These are phyloP conservation scores for Calephelis nemesis DNA, from an alignment of 1,140 invertebrate genomes.

Conservation along the genomic window DNA sequence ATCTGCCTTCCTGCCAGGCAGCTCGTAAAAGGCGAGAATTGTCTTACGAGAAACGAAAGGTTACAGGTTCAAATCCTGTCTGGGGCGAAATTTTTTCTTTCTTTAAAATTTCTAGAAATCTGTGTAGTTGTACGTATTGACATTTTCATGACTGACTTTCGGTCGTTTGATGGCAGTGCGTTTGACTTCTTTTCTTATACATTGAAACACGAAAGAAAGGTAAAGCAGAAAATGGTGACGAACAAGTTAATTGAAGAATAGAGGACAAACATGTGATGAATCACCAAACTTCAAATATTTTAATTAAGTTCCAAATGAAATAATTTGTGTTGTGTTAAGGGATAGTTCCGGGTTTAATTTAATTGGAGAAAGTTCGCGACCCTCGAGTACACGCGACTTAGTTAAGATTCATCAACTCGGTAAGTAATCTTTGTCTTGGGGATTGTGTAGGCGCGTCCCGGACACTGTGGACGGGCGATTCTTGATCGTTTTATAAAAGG, in stretches of 20 bases:
- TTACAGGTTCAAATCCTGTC: too few species aligned
- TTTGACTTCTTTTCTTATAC: too few species aligned
- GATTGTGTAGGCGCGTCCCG: constrained; percentile 17
- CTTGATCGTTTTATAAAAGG: too few species aligned
- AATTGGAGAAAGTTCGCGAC: constrained; percentile 31
- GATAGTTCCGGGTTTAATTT: constrained; percentile 30
- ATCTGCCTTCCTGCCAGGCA: too few species aligned
- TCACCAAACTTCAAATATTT: not conserved
- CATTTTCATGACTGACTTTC: too few species aligned
- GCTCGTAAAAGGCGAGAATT: too few species aligned
- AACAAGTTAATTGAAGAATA: not conserved
- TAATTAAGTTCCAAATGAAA: constrained; percentile 12
- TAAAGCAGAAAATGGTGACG: not conserved
- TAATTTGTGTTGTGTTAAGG: constrained; percentile 10
- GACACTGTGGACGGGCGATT: not conserved
- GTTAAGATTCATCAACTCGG: constrained; percentile 39
- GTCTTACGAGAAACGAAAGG: too few species aligned
- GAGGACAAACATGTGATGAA: not conserved
- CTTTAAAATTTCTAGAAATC: too few species aligned
- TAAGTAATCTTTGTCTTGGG: constrained; percentile 32
- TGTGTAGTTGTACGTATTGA: too few species aligned
- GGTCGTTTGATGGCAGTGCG: too few species aligned
- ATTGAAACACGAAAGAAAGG: too few species aligned
- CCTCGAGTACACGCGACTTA: constrained; percentile 25
- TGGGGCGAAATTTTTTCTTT: too few species aligned